Evolutionary conservation across 2,797 vertebrate species (phyloP).

Genomic region (Ataeniobius toweri): DNA sequence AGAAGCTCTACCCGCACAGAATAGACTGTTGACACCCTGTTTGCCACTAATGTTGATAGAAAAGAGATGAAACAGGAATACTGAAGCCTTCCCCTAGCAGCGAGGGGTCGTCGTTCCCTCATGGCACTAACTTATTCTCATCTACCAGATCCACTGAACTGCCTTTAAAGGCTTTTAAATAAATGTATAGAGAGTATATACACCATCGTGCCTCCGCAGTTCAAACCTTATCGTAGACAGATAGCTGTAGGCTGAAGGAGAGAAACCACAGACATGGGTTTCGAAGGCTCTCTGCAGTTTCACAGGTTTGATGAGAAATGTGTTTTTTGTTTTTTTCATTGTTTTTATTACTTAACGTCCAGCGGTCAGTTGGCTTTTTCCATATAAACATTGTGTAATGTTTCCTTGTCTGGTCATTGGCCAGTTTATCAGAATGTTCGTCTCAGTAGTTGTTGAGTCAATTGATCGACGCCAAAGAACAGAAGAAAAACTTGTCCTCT

Average conservation of each 20-base stretch:
- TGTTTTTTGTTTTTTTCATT: constrained; percentile 25
- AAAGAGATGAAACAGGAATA: constrained; percentile 60
- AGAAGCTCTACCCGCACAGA: constrained; percentile 47
- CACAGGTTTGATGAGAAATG: constrained; percentile 38
- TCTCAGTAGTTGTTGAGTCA: constrained; percentile 10
- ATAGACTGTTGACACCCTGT: constrained; percentile 74
- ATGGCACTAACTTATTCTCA: constrained; percentile 25
- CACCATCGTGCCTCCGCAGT: constrained; percentile 57
- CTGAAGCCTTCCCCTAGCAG: constrained; percentile 21
- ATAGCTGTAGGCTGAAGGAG: constrained; percentile 27
- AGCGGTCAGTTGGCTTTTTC: constrained; percentile 30
- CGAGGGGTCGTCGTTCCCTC: constrained; percentile 16
- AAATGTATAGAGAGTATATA: constrained; percentile 79
- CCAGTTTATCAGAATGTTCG: constrained; percentile 22
- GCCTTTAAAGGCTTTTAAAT: constrained; percentile 76
- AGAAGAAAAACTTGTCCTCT: constrained; percentile 12
- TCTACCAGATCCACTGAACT: constrained; percentile 31
- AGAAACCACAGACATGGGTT: constrained; percentile 24
- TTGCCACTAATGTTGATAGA: constrained; percentile 53
- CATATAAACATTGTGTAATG: constrained; percentile 18
- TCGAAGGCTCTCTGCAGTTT: constrained; percentile 20
- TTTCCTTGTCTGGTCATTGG: neutral
- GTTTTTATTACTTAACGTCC: constrained; percentile 36
- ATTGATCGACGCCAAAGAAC: neutral
- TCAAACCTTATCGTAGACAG: constrained; percentile 52